Evolutionary conservation across 2,888 invertebrate genomes (phyloP).

Genomic region (Tiliacea citrago): DNA sequence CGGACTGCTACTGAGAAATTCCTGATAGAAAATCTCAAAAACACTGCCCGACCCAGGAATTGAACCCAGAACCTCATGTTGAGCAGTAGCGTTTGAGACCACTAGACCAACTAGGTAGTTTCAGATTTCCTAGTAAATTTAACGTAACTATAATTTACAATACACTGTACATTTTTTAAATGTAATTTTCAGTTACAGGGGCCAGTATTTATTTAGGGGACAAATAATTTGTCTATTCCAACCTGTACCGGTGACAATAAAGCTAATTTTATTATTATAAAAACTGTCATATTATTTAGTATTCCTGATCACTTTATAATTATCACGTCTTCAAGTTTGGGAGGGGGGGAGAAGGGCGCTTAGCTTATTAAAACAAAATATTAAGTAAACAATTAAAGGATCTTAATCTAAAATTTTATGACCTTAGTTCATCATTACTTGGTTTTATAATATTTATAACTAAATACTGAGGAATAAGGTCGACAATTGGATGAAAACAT

Average conservation of each 20-base stretch:
- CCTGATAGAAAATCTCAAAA: too few species aligned
- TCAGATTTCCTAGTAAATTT: too few species aligned
- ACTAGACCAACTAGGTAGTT: too few species aligned
- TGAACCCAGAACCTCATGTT: too few species aligned
- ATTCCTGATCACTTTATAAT: conserved; percentile 60
- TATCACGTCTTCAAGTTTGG: conserved; percentile 63
- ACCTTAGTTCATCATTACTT: conserved; percentile 33
- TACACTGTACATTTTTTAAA: background rate
- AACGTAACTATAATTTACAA: background rate
- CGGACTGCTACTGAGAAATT: too few species aligned
- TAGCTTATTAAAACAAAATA: conserved; percentile 42
- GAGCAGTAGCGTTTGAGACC: too few species aligned
- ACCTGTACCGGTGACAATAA: conserved; percentile 41
- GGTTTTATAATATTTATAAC: conserved; percentile 24
- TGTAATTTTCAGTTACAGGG: background rate
- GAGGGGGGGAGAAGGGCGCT: conserved; percentile 38
- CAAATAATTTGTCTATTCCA: background rate
- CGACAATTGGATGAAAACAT: conserved; percentile 41
- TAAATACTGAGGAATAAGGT: conserved; percentile 40
- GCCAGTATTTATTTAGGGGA: background rate
- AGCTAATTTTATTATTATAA: conserved; percentile 39
- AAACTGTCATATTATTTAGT: conserved; percentile 59
- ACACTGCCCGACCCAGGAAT: too few species aligned
- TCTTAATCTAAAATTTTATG: conserved; percentile 34
- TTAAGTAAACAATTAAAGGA: conserved; percentile 33